Base-by-base conservation (phyloP, 2,113 vertebrate genomes). In the Cyanoramphus novaezelandiae region DNA sequence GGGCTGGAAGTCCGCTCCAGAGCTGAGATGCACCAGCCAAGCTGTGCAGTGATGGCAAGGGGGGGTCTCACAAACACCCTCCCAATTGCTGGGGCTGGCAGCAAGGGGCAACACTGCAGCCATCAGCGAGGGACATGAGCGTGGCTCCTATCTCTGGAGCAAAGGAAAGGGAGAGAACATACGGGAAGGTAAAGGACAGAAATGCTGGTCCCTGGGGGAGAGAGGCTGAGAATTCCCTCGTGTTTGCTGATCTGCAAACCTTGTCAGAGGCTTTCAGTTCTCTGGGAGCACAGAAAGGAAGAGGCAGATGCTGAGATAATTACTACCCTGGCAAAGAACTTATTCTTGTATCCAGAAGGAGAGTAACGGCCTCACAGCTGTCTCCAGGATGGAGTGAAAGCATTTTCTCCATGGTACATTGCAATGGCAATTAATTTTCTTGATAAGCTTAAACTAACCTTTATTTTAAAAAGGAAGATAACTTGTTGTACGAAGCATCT, bases 351-450 rank as follows among this genome's bases (percentile, higher is more conserved):
- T 94, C 93, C 94, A 97, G 94, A 93, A 93, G 85, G 95, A 96
- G 95, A 96, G 71, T 97, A 95, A 93, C 2, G 4, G 83, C 88
- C 64, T 95, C 92, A 82, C 96, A 97, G 94, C 93, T 96, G 92
- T 94, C 86, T 96, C 64, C 71, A 89, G 89, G 77, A 89, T 37
- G 33, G 83, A 97, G 82, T 57, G 62, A 96, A 92, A 90, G 74
- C 62, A 10, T 88, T 97, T 96, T 95, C 94, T 94, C 91, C 90
- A 88, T 70, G 94, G 94, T 95, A 89, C 90, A 88, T 86, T 96
- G 96, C 95, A 96, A 90, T n/a, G 33, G 93, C 95, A 97, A 97
- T 97, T 97, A 88, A 96, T 97, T 97, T 95, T 92, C 95, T 88
- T 93, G 86, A 96, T 97, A 93, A 97, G 92, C 91, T 95, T 97